Evolutionary conservation across 2,113 vertebrate species (phyloP).

Genomic region (Solea senegalensis): DNA sequence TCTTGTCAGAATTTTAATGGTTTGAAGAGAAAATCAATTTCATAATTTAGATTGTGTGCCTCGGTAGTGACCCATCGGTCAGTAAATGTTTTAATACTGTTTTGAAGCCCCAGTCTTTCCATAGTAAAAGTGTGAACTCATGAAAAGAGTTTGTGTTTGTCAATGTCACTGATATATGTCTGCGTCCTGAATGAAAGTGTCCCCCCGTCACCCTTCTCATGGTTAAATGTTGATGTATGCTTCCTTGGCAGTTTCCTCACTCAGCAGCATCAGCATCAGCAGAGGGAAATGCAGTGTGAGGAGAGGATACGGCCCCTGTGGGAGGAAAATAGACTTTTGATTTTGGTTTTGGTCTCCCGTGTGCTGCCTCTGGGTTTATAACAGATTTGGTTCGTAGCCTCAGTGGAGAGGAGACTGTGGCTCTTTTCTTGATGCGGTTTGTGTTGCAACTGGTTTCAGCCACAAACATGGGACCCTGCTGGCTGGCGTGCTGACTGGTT

Average conservation of each 20-base stretch:
- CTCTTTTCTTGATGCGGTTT: no score
- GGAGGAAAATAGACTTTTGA: slow-evolving; percentile 69
- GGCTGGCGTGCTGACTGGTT: slow-evolving; percentile 5
- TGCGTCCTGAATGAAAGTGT: slow-evolving; percentile 24
- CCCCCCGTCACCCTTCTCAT: slow-evolving; percentile 7
- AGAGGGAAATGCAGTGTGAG: slow-evolving; percentile 23
- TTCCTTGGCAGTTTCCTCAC: slow-evolving; percentile 44
- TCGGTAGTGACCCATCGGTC: slow-evolving; percentile 4
- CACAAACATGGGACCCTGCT: slow-evolving; percentile 31
- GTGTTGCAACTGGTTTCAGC: slow-evolving; percentile 58
- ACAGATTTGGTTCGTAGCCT: slow-evolving; percentile 57
- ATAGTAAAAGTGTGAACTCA: slow-evolving; percentile 5
- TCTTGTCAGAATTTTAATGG: neutral
- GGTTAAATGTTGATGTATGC: slow-evolving; percentile 47
- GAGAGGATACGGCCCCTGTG: slow-evolving; percentile 47
- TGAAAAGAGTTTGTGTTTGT: slow-evolving; percentile 4
- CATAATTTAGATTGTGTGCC: neutral
- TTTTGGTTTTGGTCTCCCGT: slow-evolving; percentile 65
- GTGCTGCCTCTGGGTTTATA: slow-evolving; percentile 58
- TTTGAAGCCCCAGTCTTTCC: neutral
- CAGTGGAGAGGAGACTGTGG: slow-evolving; percentile 16
- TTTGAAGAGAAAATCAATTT: neutral
- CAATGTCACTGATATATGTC: slow-evolving; percentile 13
- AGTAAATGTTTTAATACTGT: no score
- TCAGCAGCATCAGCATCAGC: slow-evolving; percentile 47